These are phyloP conservation scores for Ranitomeya variabilis DNA, from an alignment of 2,113 vertebrate species.

Conservation along the genomic window DNA sequence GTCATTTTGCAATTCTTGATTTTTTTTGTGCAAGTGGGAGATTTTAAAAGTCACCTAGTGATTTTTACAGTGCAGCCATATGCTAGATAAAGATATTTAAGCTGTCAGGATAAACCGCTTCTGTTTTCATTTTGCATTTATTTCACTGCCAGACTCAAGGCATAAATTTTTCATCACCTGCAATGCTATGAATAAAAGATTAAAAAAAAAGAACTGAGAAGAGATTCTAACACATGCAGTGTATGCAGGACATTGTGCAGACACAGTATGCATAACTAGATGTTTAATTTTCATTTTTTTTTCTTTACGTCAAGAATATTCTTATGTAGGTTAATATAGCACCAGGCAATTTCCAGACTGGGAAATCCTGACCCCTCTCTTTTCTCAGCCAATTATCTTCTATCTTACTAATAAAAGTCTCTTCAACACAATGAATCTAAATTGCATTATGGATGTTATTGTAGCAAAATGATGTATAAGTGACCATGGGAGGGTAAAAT, in stretches of 20 bases:
- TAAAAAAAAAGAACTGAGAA: conserved; percentile 92
- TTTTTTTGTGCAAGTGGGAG: conserved; percentile 72
- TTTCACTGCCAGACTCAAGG: conserved; percentile 99
- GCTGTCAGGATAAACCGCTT: conserved; percentile 99
- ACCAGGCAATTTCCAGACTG: conserved; percentile 73
- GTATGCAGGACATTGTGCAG: conserved; percentile 84
- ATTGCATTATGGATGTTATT: not conserved
- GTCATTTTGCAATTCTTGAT: conserved; percentile 74
- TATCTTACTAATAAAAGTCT: not conserved
- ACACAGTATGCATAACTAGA: conserved; percentile 86
- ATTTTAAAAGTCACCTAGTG: conserved; percentile 83
- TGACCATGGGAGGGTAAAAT: not conserved
- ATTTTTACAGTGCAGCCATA: conserved; percentile 93
- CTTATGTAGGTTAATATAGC: conserved; percentile 77
- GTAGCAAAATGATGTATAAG: not conserved
- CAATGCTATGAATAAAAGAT: conserved; percentile 99
- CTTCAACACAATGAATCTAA: not conserved
- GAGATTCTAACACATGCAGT: conserved; percentile 90
- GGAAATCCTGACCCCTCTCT: conserved; percentile 68
- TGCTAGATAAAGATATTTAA: conserved; percentile 99
- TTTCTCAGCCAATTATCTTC: conserved; percentile 66
- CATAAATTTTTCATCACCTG: conserved; percentile 99
- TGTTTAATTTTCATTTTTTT: conserved; percentile 77
- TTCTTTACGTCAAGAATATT: conserved; percentile 76
- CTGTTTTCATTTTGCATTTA: conserved; percentile 99